Evolutionary conservation across 2,797 vertebrate genomes (phyloP), one percentile per base, ranked within the genome.

Genomic region (Trachops cirrhosus): DNA sequence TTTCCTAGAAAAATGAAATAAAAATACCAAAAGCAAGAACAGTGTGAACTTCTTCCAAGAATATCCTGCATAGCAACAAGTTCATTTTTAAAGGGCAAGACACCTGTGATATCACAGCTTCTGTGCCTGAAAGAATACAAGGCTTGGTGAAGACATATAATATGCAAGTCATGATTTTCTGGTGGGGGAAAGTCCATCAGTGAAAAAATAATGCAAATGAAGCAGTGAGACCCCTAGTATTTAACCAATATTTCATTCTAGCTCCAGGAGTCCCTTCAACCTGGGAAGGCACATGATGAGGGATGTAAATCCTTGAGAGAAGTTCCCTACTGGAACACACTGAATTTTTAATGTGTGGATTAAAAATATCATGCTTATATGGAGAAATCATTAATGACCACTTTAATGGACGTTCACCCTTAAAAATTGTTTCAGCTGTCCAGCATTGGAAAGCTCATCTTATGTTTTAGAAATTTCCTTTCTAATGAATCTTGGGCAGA

Each of bases 1-100:
- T 86, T 34, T 91, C 48, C 52, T 91, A 86, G 75, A 86, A 96
- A 95, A 39, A 84, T 64, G 80, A 89, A 88, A 88, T 79, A 46
- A 87, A 93, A 92, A 62, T 50, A 32, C 34, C 46, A 77, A 2
- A 54, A 83, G 44, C 62, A 44, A 19, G 78, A 86, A 32, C 57
- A 86, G 71, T 90, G 83, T 89, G 46, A 86, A 89, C 22, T 80
- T 91, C n/a, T 78, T 91, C 29, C 48, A 89, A 87, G 78, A 71
- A 93, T 59, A 12, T 78, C 68, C 62, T 19, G 44, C 48, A 75
- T 59, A 85, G 46, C 52, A 10, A 75, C 5, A 73, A 82, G 44
- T 84, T 82, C 34, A 71, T 86, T 89, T 86, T 96, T 90, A 86
- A 86, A 89, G 62, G 34, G 34, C 8, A 44, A 93, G 74, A 89